phyloP scores from a whole-genome alignment of 1,140 invertebrate species.

The Scaptomyza montana region DNA sequence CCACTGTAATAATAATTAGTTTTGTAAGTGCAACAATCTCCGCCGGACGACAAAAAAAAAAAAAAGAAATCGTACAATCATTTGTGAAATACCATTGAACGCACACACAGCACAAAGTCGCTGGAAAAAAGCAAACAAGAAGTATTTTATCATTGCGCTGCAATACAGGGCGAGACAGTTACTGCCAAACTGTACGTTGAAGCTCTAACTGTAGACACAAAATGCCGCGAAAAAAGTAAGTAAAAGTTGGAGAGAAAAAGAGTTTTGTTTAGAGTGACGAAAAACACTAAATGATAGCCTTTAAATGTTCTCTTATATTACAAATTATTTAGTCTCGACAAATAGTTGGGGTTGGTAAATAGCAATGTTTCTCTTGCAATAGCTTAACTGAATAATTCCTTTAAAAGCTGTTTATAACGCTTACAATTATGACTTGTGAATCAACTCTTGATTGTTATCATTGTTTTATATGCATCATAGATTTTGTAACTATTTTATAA shows the following conservation, averaged over 20 bases:
- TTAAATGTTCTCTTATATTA: too few relatives aligned
- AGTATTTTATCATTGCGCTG: slow-evolving; percentile 7
- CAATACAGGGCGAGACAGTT: not conserved
- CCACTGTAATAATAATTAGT: slow-evolving; percentile 4
- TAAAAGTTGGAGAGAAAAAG: not conserved
- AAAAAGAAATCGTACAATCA: slow-evolving; percentile 8
- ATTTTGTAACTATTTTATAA: too few relatives aligned
- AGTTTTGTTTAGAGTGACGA: too few relatives aligned
- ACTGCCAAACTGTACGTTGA: slow-evolving; percentile 7
- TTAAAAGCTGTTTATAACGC: too few relatives aligned
- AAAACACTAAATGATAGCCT: too few relatives aligned
- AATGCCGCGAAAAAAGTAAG: slow-evolving; percentile 63
- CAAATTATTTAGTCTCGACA: too few relatives aligned
- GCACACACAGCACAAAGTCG: not conserved
- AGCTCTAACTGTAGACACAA: slow-evolving; percentile 26
- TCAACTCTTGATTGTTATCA: too few relatives aligned
- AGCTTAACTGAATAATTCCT: too few relatives aligned
- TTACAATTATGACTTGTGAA: too few relatives aligned
- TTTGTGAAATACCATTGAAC: slow-evolving; percentile 22
- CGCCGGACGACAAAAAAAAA: not conserved
- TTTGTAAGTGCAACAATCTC: not conserved
- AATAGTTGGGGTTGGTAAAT: too few relatives aligned
- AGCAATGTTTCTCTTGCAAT: too few relatives aligned
- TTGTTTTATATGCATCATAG: too few relatives aligned
- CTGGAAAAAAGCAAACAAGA: not conserved